These are phyloP conservation scores for Pterois miles DNA, from an alignment of 2,797 vertebrate genomes.

Conservation along the genomic window DNA sequence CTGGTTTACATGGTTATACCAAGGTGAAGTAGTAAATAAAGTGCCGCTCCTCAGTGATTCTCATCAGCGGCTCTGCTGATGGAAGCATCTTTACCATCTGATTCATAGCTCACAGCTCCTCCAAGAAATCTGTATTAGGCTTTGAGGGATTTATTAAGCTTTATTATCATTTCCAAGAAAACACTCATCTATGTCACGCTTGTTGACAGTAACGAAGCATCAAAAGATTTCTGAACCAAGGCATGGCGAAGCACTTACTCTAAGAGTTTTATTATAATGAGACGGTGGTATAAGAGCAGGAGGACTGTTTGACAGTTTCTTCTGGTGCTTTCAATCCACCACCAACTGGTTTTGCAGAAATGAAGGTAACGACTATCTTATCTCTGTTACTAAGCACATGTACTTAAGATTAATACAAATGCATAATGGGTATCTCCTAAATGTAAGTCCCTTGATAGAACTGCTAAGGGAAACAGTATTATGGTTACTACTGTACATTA, in stretches of 20 bases:
- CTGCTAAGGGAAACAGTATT: neutral
- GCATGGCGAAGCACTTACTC: neutral
- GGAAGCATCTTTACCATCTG: constrained; percentile 33
- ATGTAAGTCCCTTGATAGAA: neutral
- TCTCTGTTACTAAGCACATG: neutral
- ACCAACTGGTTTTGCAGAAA: neutral
- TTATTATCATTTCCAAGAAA: constrained; percentile 32
- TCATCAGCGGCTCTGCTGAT: constrained; percentile 48
- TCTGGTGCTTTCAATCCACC: neutral
- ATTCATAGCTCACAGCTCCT: constrained; percentile 36
- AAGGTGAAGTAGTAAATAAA: constrained; percentile 46
- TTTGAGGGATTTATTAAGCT: constrained; percentile 30
- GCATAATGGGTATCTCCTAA: neutral
- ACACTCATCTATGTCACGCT: neutral
- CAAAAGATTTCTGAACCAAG: constrained; percentile 1
- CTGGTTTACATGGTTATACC: constrained; percentile 32
- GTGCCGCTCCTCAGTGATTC: constrained; percentile 21
- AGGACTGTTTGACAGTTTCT: neutral
- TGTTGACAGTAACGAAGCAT: constrained; percentile 9
- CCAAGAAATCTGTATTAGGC: constrained; percentile 40
- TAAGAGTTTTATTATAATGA: neutral
- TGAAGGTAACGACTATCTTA: neutral
- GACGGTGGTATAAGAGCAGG: neutral
- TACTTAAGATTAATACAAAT: neutral
- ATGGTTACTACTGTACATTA: neutral